Percentiles rank a stretch among this genome's conserved stretches.
phyloP scores from a whole-genome alignment of 2,888 invertebrate genomes.

The Epiblema foenella region DNA sequence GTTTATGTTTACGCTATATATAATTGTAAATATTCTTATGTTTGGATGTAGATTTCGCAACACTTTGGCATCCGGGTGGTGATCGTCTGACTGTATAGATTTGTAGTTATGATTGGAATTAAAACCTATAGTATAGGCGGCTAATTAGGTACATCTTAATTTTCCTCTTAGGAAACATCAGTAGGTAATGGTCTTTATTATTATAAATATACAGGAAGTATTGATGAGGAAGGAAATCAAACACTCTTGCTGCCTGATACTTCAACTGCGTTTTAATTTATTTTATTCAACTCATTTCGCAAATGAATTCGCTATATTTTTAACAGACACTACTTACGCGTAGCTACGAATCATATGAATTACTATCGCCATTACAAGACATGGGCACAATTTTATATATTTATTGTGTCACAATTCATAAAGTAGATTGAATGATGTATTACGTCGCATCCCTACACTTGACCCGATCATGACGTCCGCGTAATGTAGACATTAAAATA shows the following conservation, averaged over 20 bases:
- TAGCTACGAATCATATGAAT: not conserved
- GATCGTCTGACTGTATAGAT: too few relatives aligned
- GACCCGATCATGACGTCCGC: conserved; percentile 52
- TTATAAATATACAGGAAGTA: not conserved
- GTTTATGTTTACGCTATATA: too few relatives aligned
- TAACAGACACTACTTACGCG: not conserved
- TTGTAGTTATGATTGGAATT: not conserved
- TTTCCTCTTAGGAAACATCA: not conserved
- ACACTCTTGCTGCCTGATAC: not conserved
- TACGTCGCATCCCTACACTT: conserved; percentile 49
- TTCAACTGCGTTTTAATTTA: not conserved
- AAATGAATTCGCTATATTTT: not conserved
- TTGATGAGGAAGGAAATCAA: not conserved
- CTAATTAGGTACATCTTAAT: not conserved
- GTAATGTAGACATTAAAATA: conserved; percentile 74
- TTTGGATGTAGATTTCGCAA: too few relatives aligned
- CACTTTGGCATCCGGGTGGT: too few relatives aligned
- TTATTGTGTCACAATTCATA: not conserved
- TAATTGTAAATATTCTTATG: too few relatives aligned
- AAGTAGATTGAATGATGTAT: conserved; percentile 4
- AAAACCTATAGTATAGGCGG: not conserved
- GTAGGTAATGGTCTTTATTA: not conserved
- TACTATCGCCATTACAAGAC: too few relatives aligned
- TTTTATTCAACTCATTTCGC: not conserved
- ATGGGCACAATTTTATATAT: not conserved